Evolutionary conservation across 2,888 invertebrate genomes (phyloP), one percentile per base, ranked within the genome.

Genomic region (Drosophila kokeensis): DNA sequence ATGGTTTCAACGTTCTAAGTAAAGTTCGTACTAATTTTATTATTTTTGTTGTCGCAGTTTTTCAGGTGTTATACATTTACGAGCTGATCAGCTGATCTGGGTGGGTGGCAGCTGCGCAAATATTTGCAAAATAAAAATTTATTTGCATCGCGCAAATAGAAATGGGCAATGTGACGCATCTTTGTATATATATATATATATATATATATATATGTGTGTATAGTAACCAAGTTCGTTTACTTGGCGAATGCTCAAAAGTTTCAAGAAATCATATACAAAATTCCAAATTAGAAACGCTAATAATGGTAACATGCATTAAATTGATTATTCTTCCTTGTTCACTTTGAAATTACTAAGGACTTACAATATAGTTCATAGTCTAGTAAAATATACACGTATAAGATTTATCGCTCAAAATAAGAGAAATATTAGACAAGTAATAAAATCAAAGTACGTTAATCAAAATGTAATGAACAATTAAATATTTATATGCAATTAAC

Each of bases 21-120:
- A 0, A 15, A n/a, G 1, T 42, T 21, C 42, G 21, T 4, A 42
- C 2, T 11, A 42, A 0, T 21, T 42, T 15, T 36, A 11, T 10
- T 0, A 52, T 36, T 30, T n/a, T n/a, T 50, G 8, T n/a, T 13
- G 7, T 27, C 10, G 27, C n/a, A 27, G 6, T 24, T 61, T 69
- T 8, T 42, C 40, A 63, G 40, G 50, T 57, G 36, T 21, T 70
- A 34, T n/a, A 34, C 24, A n/a, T 27, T n/a, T 27, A 42, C 21
- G 15, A 15, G 24, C 18, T 38, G 7, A 59, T 73, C 73, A 73
- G 73, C 75, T 73, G 69, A 59, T 69, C 40, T 27, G 48, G 10
- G 45, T 10, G 42, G 40, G 32, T 36, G 32, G 13, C 49, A 53
- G 21, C 49, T 53, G 55, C 27, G 42, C 27, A 75, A 59, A 57